Base-by-base conservation (phyloP, 2,888 invertebrate genomes). In the Agonum fuliginosum region DNA sequence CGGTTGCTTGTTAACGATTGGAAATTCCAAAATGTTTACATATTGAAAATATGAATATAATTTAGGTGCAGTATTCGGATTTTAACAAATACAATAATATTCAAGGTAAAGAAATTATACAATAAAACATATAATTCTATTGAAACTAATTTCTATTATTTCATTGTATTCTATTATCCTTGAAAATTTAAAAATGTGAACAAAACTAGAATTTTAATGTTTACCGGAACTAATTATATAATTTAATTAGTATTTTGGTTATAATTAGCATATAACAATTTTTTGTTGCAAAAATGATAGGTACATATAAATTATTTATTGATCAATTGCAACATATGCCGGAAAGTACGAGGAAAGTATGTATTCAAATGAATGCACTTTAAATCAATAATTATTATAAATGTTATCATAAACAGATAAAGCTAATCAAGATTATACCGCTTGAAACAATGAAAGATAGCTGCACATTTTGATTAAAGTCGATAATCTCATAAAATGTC, bases 391-490 rank as follows among this genome's bases (percentile, higher is more conserved):
- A 37, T n/a, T 37, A 37, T 3, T n/a, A 37, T 37, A 3, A 5
- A 54, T 24, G 1, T 54, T 54, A 54, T 54, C 54, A 24, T 4
- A 12, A 22, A 6, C 43, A 12, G 54, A 54, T 54, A 24, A 54
- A 12, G 20, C 24, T 51, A 24, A 22, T 34, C 10, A 34, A 34
- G 10, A n/a, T n/a, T n/a, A n/a, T n/a, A n/a, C n/a, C n/a, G n/a
- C 4, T 8, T n/a, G 20, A 51, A 51, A 51, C n/a, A 51, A 22
- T 51, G 22, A 51, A n/a, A 22, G 20, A 24, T 54, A 12, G 2
- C 22, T 54, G 22, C 54, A 54, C 24, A n/a, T 54, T 54, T 54
- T 24, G 54, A 54, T 54, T 22, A 54, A 54, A 54, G 54, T 54
- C 54, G 54, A 54, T 54, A 54, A 54, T 54, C 54, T 54, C 22